Evolutionary conservation across 2,797 vertebrate species (phyloP).

Genomic region (Syndactyla subalaris): DNA sequence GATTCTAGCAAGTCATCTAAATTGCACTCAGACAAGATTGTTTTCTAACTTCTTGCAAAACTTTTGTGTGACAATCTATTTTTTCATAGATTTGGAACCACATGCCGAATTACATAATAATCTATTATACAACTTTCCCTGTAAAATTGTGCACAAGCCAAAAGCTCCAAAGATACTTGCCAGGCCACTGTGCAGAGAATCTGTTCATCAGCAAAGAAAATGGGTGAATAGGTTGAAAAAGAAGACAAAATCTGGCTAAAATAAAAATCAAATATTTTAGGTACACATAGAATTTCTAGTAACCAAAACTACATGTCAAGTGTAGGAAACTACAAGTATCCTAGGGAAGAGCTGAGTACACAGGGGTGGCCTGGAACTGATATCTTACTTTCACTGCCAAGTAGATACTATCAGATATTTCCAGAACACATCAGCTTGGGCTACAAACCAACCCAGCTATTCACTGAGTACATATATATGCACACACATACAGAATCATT

Average conservation of each 20-base stretch:
- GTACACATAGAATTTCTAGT: not conserved
- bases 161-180: not conserved
- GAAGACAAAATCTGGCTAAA: not conserved
- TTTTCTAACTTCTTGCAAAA: not conserved
- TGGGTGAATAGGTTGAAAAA: not conserved
- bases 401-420: not conserved
- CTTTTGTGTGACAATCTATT: not conserved
- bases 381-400: not conserved
- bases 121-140: not conserved
- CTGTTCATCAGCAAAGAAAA: not conserved
- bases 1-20: not conserved
- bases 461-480: too few species aligned
- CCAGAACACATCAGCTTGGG: not conserved
- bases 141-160: not conserved
- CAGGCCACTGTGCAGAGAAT: not conserved
- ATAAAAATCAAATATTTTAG: accelerated
- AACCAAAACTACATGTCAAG: not conserved
- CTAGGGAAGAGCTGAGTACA: not conserved
- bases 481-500: not conserved
- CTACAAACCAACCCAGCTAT: not conserved
- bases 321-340: not conserved
- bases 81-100: not conserved
- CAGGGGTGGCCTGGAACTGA: not conserved
- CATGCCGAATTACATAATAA: not conserved
- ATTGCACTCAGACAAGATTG: not conserved